Evolutionary conservation across 1,140 invertebrate species (phyloP).

Genomic region (Bombus picipes): DNA sequence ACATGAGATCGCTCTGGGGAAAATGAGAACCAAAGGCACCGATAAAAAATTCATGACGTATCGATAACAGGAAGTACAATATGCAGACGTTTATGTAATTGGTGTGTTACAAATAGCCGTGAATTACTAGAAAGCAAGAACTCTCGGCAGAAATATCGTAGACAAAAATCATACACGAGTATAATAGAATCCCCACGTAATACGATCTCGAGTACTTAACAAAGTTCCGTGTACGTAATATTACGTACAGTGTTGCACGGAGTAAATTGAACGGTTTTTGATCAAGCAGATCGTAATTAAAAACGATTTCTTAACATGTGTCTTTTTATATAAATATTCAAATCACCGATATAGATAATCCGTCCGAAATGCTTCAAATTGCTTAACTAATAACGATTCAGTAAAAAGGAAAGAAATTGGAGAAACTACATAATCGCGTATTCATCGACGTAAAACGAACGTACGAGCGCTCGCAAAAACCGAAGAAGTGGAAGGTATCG

Average conservation of each 20-base stretch:
- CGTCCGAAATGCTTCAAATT: not conserved
- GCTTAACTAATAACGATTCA: not conserved
- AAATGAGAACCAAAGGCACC: not conserved
- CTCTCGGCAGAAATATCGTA: constrained; percentile 15
- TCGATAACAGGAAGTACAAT: constrained; percentile 17
- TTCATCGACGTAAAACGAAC: not conserved
- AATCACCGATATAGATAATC: constrained; percentile 23
- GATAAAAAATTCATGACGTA: not conserved
- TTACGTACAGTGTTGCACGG: too few relatives aligned
- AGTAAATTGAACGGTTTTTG: constrained; percentile 25
- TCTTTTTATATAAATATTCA: constrained; percentile 30
- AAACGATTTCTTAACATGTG: constrained; percentile 48
- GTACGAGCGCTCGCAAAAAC: not conserved
- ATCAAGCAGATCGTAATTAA: constrained; percentile 20
- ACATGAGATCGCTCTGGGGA: not conserved
- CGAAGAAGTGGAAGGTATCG: not conserved
- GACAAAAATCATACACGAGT: constrained; percentile 42
- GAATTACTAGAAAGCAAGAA: constrained; percentile 56
- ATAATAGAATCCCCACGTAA: constrained; percentile 53
- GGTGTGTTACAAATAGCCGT: constrained; percentile 11
- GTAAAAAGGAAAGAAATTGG: not conserved
- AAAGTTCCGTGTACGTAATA: constrained; percentile 65
- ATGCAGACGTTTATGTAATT: constrained; percentile 52
- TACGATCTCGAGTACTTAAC: constrained; percentile 27
- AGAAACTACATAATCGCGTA: constrained; percentile 7